phyloP scores from a whole-genome alignment of 2,113 vertebrate species.

The Pteronura brasiliensis region DNA sequence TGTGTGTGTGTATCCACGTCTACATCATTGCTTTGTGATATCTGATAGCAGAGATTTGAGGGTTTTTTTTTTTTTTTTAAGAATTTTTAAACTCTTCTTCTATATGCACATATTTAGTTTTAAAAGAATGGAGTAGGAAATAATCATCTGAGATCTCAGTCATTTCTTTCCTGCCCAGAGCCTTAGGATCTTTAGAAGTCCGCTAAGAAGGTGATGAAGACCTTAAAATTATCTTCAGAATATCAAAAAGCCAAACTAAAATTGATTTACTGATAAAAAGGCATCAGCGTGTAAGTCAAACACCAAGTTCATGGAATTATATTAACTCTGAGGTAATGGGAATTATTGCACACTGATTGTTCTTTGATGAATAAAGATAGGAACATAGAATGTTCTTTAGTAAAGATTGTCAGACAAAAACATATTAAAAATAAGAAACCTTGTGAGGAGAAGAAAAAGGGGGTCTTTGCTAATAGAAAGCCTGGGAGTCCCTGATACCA shows the following conservation, averaged over 20 bases:
- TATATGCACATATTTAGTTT: neutral
- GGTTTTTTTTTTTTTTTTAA: neutral
- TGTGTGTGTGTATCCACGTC: neutral
- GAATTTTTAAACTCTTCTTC: neutral
- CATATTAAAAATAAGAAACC: conserved; percentile 30
- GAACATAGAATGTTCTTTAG: conserved; percentile 35
- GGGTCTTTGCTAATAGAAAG: neutral
- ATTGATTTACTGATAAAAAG: conserved; percentile 45
- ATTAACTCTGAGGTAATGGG: conserved; percentile 31
- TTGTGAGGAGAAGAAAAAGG: conserved; percentile 9
- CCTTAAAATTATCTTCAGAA: neutral
- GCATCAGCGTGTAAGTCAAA: conserved; percentile 17
- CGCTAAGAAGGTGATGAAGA: neutral
- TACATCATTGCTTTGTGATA: neutral
- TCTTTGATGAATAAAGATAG: conserved; percentile 46
- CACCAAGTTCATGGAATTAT: conserved; percentile 10
- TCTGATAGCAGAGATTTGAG: neutral
- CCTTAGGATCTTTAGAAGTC: neutral
- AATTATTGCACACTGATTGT: conserved; percentile 22
- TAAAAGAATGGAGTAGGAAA: conserved; percentile 39
- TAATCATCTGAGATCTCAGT: conserved; percentile 10
- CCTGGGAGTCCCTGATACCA: neutral
- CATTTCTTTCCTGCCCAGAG: neutral
- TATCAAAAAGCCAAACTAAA: neutral
- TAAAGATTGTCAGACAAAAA: conserved; percentile 53